These are phyloP conservation scores for Leucophenga varia DNA, from an alignment of 1,140 invertebrate genomes.

Conservation along the genomic window DNA sequence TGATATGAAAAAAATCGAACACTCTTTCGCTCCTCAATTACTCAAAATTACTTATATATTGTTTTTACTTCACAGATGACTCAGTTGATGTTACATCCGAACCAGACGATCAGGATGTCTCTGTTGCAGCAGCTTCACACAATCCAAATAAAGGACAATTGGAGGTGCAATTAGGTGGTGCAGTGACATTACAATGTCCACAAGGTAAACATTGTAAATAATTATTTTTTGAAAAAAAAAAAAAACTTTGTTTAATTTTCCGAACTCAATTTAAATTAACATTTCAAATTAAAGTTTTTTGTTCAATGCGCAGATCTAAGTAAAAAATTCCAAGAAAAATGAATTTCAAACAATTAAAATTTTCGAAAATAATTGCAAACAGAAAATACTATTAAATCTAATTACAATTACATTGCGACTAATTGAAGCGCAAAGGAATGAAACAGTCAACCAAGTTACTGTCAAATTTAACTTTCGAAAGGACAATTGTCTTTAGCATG, in stretches of 20 bases:
- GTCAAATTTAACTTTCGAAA: not conserved
- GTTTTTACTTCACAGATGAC: conserved; percentile 59
- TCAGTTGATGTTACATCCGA: conserved; percentile 63
- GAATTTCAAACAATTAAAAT: no score
- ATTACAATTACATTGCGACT: conserved; percentile 32
- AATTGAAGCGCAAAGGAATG: conserved; percentile 1
- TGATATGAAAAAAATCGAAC: no score
- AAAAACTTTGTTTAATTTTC: not conserved
- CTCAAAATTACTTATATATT: no score
- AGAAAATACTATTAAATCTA: conserved; percentile 19
- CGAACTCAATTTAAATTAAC: no score
- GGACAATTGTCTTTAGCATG: not conserved
- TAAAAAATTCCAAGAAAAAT: no score
- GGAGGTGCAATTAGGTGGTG: conserved; percentile 80
- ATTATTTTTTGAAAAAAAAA: not conserved
- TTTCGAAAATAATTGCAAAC: no score
- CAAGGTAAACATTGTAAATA: conserved; percentile 59
- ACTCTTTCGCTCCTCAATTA: no score
- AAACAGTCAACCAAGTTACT: no score
- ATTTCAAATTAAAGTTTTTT: no score
- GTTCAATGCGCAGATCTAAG: no score
- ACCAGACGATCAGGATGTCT: conserved; percentile 58
- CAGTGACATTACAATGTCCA: conserved; percentile 80
- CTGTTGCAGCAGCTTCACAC: conserved; percentile 52
- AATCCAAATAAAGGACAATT: conserved; percentile 64